Base-by-base conservation (phyloP, 2,888 invertebrate genomes). In the Papilio protenor region DNA sequence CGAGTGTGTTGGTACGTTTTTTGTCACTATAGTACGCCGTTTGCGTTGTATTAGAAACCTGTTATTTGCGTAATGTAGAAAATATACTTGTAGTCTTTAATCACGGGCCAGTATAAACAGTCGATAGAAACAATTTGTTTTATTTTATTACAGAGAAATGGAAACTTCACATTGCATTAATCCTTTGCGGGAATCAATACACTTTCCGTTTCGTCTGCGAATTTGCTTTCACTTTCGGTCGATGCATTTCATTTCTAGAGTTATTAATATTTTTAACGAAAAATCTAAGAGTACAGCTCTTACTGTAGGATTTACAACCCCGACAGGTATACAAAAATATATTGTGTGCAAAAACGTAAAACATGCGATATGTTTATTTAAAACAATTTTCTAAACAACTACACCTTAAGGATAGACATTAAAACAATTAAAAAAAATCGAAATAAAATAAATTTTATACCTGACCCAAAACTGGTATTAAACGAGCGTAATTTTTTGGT, bases 401-500 rank as follows among this genome's bases (percentile, higher is more conserved):
- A 2, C 40, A 49, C 2, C 14, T 49, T 27, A 27, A 18, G 59
- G 45, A 61, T 16, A 87, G 86, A 87, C 84, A 82, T 84, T 86
- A 82, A 80, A 84, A 87, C 87, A 88, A 87, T 75, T 78, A 74
- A 18, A 8, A 71, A 57, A 64, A 49, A 40, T 64, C 11, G 16
- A 61, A 61, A 61, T 61, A 61, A 23, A 70, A 40, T 27, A 47
- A 72, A 40, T 72, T 77, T 40, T 49, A 64, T 66, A 40, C 45
- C 64, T 72, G 11, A 61, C 47, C 47, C 79, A 85, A 87, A 83
- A 83, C 86, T 81, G 83, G 84, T 86, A 83, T 86, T 82, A 83
- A 86, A 88, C 85, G 85, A 85, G 87, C 87, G 87, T 86, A 87
- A 84, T 86, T 83, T 82, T 84, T 89, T 88, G 59, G 75, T 71